Conservation (phyloP, 2,888 invertebrate genomes). For the Idaea aversata region DNA sequence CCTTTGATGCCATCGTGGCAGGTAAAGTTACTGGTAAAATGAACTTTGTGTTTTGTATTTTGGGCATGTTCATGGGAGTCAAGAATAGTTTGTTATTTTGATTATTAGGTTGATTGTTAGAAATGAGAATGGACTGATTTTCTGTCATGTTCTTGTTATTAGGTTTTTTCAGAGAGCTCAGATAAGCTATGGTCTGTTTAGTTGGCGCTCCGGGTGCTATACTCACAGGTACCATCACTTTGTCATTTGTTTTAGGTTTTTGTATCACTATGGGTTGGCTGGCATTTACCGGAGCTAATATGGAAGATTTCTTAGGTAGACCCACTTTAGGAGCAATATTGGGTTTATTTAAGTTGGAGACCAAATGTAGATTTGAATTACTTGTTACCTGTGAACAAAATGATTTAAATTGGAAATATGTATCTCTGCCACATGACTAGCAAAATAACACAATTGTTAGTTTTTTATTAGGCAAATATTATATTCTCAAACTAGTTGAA, state of each 20-base stretch:
- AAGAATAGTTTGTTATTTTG: conserved; percentile 77
- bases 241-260: conserved; percentile 73
- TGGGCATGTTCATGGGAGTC: conserved; percentile 80
- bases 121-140: conserved; percentile 70
- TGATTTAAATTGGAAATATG: conserved; percentile 13
- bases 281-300: conserved; percentile 62
- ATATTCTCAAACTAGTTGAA: background rate
- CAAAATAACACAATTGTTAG: conserved; percentile 7
- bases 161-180: conserved; percentile 79
- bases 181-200: conserved; percentile 77
- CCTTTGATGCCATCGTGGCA: conserved; percentile 79
- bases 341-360: conserved; percentile 69
- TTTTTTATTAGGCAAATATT: background rate
- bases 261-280: conserved; percentile 80
- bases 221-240: conserved; percentile 75
- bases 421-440: background rate
- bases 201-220: conserved; percentile 59
- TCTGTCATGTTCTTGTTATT: conserved; percentile 59
- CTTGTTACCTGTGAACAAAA: conserved; percentile 62
- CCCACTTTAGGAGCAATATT: conserved; percentile 67
- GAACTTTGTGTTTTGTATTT: conserved; percentile 77
- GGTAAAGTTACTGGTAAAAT: conserved; percentile 75
- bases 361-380: conserved; percentile 67
- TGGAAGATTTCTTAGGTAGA: conserved; percentile 60
- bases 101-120: conserved; percentile 67